Percentiles rank a stretch among this genome's conserved stretches.
Evolutionary conservation across 2,113 vertebrate species (phyloP).

Genomic region (Lutjanus erythropterus): DNA sequence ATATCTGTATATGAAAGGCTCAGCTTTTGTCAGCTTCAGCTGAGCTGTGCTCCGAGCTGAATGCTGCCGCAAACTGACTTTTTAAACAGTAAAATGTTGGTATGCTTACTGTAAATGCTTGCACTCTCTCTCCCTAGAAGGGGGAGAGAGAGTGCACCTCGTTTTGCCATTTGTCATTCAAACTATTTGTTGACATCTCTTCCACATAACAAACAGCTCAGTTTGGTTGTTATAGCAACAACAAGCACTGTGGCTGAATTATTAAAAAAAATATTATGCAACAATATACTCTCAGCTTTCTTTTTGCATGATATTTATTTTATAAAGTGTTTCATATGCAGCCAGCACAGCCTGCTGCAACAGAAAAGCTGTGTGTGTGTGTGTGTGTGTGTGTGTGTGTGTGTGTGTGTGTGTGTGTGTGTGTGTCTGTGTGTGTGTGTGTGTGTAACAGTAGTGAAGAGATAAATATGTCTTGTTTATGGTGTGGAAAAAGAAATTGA

Average conservation of each 20-base stretch:
- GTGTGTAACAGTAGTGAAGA: not conserved
- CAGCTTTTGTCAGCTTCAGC: not conserved
- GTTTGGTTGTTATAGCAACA: not conserved
- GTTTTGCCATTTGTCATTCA: not conserved
- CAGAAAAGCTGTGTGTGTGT: not conserved
- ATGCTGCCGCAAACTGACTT: not conserved
- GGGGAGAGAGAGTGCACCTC: no score
- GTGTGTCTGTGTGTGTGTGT: not conserved
- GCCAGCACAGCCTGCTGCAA: not conserved
- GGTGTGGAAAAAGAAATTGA: conserved; percentile 1
- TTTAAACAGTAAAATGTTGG: not conserved
- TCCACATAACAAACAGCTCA: not conserved
- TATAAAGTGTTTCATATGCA: not conserved
- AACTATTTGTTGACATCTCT: not conserved
- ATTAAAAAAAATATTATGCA: no score
- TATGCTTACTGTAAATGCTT: not conserved
- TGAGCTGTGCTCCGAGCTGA: not conserved
- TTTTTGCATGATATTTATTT: no score
- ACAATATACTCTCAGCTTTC: no score
- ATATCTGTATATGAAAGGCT: not conserved
- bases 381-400: not conserved
- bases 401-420: not conserved
- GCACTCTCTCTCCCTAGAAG: no score
- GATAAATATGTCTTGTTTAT: conserved; percentile 1
- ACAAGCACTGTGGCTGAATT: no score